These are phyloP conservation scores for Centropyge bicolor DNA, from an alignment of 2,797 vertebrate genomes.

Conservation along the genomic window DNA sequence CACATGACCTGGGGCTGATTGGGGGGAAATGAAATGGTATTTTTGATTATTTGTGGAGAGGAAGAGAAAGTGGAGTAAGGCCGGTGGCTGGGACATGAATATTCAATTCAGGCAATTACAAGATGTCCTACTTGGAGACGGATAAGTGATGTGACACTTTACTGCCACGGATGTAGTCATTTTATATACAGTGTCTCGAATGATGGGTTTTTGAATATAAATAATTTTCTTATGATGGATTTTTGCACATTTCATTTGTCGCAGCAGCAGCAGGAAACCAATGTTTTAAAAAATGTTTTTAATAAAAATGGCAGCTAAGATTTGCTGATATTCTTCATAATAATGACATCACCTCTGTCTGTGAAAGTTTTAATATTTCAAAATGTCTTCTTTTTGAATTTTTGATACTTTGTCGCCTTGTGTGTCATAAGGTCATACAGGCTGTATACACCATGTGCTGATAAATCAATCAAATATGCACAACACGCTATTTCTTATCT, in stretches of 20 bases:
- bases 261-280: not conserved
- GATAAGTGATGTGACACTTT: conserved; percentile 54
- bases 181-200: not conserved
- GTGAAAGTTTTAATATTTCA: not conserved
- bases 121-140: conserved; percentile 70
- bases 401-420: not conserved
- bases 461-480: not conserved
- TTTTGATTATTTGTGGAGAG: conserved; percentile 72
- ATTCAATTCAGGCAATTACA: conserved; percentile 75
- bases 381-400: not conserved
- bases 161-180: not conserved
- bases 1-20: conserved; percentile 77
- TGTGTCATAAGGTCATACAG: not conserved
- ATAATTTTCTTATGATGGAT: not conserved
- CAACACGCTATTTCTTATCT: not conserved
- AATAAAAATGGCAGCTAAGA: not conserved
- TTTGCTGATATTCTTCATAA: not conserved
- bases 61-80: conserved; percentile 52
- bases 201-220: not conserved
- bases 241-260: not conserved
- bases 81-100: conserved; percentile 66
- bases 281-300: not conserved
- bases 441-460: not conserved
- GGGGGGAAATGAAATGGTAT: conserved; percentile 74
- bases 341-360: not conserved